Base-by-base conservation (phyloP, 2,797 vertebrate genomes). In the Halcyon leucocephala region DNA sequence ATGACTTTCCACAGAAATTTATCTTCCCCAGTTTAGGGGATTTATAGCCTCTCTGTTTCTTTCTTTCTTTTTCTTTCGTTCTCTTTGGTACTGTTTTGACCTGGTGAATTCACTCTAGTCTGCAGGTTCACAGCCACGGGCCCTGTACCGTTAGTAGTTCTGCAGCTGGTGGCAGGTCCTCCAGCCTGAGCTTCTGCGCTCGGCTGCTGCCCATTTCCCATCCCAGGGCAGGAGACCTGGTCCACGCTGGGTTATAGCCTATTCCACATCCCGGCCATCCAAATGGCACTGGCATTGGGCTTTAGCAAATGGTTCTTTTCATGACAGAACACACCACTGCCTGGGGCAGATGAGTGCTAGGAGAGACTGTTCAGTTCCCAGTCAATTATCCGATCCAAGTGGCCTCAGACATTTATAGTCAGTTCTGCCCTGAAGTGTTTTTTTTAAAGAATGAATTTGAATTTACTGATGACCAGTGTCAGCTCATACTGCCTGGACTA, bases 1-100 rank as follows among this genome's bases (percentile, higher is more conserved):
- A n/a, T 31, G 90, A 77, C 92, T 92, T 93, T 88, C 86, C 76
- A 90, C 64, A 35, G 55, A 71, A 82, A 93, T 92, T 92, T 95
- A 81, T 92, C 72, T 94, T 91, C 64, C 31, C 41, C 54, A 37
- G 8, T 84, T 90, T 29, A 64, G 46, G 67, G 61, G 55, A 96
- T 96, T 94, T 93, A 91, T 42, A 78, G 37, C 29, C n/a, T 85
- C 44, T 84, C 26, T 90, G 0, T 41, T 14, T 62, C 5, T 78
- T 31, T n/a, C 5, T 29, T 39, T 52, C 8, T 42, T 21, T 41
- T 9, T 29, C 31, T 33, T 25, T 58, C 57, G 2, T 66, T 54
- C 39, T 73, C 39, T 91, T 80, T 72, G 35, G 52, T 67, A 91
- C 26, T 31, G 44, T 58, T 12, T n/a, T 0, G 2, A 80, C 76